Base-by-base conservation (phyloP, 2,888 invertebrate genomes). In the Athalia cordata region DNA sequence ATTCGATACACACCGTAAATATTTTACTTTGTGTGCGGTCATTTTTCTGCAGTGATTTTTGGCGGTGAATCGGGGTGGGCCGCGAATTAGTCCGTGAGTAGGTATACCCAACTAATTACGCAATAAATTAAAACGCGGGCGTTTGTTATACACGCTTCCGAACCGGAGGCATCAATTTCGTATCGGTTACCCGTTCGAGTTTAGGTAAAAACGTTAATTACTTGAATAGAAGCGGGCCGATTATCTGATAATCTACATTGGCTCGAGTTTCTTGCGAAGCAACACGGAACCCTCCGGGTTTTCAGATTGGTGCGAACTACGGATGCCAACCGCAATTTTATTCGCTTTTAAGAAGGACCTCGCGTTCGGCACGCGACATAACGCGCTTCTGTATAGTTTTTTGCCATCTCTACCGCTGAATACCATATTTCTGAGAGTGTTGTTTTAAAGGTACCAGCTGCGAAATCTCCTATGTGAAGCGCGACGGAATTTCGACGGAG, bases 401-500 rank as follows among this genome's bases (percentile, higher is more conserved):
- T 75, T 62, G 72, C 59, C 47, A 13, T 52, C 62, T 50, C 57
- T 47, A 45, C 47, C 75, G 62, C 29, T 64, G 75, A 62, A 75
- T 62, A 75, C 62, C 72, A 72, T 72, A 72, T 72, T 72, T 72
- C 72, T 47, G 72, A 72, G 59, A 45, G 57, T 47, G 72, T 57
- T 13, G 55, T 55, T n/a, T 55, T 55, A n/a, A 8, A n/a, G 9
- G 9, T 8, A 55, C 47, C 47, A 47, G 72, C 52, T 68, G 68
- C 52, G 68, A 68, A 52, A 43, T 68, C 68, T 29, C 52, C 68
- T 50, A 68, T 50, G 68, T 68, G 68, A 52, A 11, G 68, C 43
- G 29, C 55, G 67, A 79, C 76, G 77, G 79, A 80, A 82, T 78
- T 79, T 77, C 45, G 61, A 78, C 76, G 49, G 75, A 77, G 77